These are phyloP conservation scores for Coturnix japonica DNA, from an alignment of 2,113 vertebrate genomes.

Conservation along the genomic window DNA sequence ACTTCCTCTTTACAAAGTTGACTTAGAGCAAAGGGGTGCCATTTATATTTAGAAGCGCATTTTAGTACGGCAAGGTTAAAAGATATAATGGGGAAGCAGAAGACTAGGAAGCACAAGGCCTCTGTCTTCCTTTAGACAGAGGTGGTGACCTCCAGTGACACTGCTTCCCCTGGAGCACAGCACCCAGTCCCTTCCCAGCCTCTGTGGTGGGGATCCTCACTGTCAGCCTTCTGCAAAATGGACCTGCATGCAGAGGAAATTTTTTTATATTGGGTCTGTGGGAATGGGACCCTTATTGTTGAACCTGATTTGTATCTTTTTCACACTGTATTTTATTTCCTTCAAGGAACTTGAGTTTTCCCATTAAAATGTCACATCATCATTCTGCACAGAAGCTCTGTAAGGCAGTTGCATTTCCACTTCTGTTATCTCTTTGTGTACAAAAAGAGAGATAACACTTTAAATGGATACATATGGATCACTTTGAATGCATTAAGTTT, in stretches of 20 bases:
- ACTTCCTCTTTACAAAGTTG: background rate
- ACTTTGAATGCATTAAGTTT: background rate
- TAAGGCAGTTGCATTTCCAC: fast-evolving
- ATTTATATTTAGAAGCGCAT: background rate
- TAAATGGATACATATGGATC: background rate
- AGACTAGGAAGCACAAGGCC: background rate
- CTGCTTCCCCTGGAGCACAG: background rate
- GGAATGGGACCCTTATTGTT: background rate
- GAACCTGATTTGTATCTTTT: background rate
- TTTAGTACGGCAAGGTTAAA: background rate
- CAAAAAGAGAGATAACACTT: background rate
- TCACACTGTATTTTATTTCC: background rate
- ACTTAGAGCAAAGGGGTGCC: background rate
- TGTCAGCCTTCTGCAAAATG: background rate
- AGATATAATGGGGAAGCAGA: background rate
- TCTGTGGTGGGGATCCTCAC: background rate
- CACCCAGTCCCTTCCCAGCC: background rate
- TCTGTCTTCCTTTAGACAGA: background rate
- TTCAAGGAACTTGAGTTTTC: background rate
- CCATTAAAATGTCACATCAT: background rate
- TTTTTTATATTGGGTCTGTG: background rate
- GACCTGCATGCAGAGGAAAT: background rate
- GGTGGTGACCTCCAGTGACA: background rate
- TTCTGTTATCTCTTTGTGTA: background rate
- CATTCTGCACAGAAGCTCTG: background rate